Base-by-base conservation (phyloP, 2,888 invertebrate species). In the Timandra comae region DNA sequence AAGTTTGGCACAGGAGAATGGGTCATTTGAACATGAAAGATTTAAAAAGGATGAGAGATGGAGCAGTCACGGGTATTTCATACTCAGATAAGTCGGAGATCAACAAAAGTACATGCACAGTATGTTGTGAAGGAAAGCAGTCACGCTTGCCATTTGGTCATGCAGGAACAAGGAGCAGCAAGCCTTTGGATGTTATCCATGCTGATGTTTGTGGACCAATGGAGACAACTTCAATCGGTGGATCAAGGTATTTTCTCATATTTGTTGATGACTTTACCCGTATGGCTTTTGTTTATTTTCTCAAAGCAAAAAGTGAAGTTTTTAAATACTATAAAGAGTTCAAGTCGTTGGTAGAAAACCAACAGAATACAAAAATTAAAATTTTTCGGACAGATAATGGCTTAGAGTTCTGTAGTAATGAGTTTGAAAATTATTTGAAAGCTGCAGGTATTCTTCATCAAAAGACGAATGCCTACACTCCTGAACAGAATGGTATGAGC, bases 21-120 rank as follows among this genome's bases (percentile, higher is more conserved):
- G 49, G 47, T 19, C 50, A 48, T 35, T 35, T 51, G n/a, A 54
- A 54, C 30, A 49, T 46, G 24, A 24, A 43, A 6, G 44, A 48
- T 33, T 29, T 48, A 22, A 48, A 46, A 11, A 46, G 45, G 9
- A 39, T 41, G 38, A 31, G 20, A 8, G 27, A 43, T 31, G 43
- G 37, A 7, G 31, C 34, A 12, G 43, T 36, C 2, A n/a, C 19
- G 1, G 40, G 37, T 6, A 25, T 44, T 5, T 4, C 8, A 6
- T 42, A 31, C 12, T 2, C 8, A 13, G 28, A 28, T 3, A 28
- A 29, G 7, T 10, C 21, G 1, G 21, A 21, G 2, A 27, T 31
- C 1, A 5, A 10, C 4, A 43, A 35, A 21, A 10, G 9, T 1
- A 33, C 13, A 3, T 38, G 40, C 29, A 8, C 7, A 7, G 27